A percentile compares a stretch with the other conserved stretches of the same genome.
Conservation (phyloP, 2,113 vertebrate species). For the Peromyscus californicus region DNA sequence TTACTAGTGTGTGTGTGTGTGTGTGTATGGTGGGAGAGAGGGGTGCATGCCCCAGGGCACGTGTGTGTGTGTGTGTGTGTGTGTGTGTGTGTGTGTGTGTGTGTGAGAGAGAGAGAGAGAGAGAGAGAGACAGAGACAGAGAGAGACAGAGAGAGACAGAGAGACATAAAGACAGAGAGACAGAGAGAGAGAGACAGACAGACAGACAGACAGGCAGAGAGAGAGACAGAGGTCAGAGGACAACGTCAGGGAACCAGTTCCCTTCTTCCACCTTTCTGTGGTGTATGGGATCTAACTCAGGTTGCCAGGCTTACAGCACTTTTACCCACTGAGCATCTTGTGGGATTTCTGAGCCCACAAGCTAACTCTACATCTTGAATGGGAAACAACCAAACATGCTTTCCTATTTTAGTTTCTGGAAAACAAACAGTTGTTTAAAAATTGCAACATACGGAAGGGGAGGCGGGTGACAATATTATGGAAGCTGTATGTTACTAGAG, state of each 20-base stretch:
- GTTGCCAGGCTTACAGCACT: neutral
- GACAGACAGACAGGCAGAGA: no score
- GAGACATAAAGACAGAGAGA: no score
- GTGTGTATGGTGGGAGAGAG: no score
- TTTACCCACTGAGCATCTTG: neutral
- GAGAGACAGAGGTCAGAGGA: neutral
- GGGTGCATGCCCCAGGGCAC: no score
- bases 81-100: neutral
- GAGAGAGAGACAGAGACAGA: no score
- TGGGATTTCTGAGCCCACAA: neutral
- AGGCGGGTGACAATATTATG: neutral
- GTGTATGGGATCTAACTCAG: no score
- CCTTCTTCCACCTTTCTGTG: neutral
- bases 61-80: no score
- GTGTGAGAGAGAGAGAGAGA: no score
- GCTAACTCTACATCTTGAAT: neutral
- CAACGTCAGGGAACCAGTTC: neutral
- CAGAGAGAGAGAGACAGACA: no score
- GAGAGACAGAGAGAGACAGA: no score
- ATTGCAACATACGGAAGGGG: neutral
- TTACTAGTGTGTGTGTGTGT: neutral
- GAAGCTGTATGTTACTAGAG: neutral
- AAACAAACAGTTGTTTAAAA: conserved; percentile 28
- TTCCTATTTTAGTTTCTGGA: neutral
- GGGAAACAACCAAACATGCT: neutral